A percentile compares a stretch with the other conserved stretches of the same genome.
Evolutionary conservation across 2,113 vertebrate genomes (phyloP).

Genomic region (Numenius arquata): DNA sequence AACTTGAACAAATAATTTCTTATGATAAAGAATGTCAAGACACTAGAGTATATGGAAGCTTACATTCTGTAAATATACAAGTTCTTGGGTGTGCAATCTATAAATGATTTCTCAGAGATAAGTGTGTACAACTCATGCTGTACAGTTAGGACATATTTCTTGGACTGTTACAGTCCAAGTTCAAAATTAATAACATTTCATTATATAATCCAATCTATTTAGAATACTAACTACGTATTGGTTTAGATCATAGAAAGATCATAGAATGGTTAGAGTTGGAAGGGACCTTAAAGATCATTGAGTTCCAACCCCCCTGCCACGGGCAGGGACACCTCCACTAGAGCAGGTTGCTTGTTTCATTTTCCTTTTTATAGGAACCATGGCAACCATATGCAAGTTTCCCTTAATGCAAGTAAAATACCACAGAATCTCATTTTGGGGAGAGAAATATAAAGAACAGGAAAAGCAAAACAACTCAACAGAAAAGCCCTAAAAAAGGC

Average conservation of each 20-base stretch:
- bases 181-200: background rate
- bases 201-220: background rate
- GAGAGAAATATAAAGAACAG: background rate
- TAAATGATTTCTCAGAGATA: background rate
- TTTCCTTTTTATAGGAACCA: background rate
- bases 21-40: background rate
- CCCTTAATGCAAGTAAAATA: background rate
- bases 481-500: background rate
- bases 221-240: background rate
- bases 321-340: no score
- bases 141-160: background rate
- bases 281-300: no score
- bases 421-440: background rate
- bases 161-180: background rate
- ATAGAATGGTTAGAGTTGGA: no score
- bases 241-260: background rate
- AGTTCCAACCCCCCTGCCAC: no score
- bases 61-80: background rate
- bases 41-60: background rate
- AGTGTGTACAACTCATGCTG: background rate
- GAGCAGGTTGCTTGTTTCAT: background rate
- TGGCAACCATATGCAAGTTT: background rate
- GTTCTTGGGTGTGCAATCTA: background rate
- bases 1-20: background rate
- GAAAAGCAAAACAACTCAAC: background rate